Percentiles rank a stretch among this genome's conserved stretches.
Evolutionary conservation across 2,113 vertebrate species (phyloP).

Genomic region (Trematomus loennbergii): DNA sequence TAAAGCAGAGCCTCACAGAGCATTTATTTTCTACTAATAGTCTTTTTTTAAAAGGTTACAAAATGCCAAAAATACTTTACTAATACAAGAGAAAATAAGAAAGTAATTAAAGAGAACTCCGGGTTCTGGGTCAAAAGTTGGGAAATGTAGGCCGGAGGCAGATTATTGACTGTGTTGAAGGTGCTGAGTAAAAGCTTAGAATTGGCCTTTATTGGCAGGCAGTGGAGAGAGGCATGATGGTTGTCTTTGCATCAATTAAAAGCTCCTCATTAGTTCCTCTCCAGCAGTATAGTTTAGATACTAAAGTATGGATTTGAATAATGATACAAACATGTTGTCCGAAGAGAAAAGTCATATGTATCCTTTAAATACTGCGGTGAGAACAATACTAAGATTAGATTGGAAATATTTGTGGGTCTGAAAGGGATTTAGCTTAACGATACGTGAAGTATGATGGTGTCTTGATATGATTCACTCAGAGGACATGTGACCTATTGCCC

Average conservation of each 20-base stretch:
- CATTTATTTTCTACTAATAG: not conserved
- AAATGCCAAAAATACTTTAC: not conserved
- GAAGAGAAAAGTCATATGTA: not conserved
- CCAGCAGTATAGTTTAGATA: not conserved
- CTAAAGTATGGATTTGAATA: slow-evolving; percentile 12
- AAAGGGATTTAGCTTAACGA: not conserved
- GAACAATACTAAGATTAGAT: slow-evolving; percentile 11
- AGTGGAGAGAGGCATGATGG: slow-evolving; percentile 1
- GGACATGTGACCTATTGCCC: slow-evolving; percentile 28
- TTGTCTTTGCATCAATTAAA: slow-evolving; percentile 24
- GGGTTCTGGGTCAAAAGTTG: not conserved
- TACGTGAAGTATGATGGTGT: not conserved
- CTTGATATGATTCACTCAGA: slow-evolving; percentile 37
- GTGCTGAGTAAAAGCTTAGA: slow-evolving; percentile 25
- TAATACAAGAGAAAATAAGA: not conserved
- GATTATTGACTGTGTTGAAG: slow-evolving; percentile 12
- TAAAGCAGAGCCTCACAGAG: too few species aligned
- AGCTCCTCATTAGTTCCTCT: not conserved
- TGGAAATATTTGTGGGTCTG: not conserved
- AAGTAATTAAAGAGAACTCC: not conserved
- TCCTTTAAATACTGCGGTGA: not conserved
- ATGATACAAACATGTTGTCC: not conserved
- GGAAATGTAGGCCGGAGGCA: slow-evolving; percentile 5
- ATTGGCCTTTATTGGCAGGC: slow-evolving; percentile 10
- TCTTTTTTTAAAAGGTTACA: not conserved